A percentile compares a stretch with the other conserved stretches of the same genome.
phyloP scores from a whole-genome alignment of 2,888 invertebrate species.

The Matsumyia berberina region DNA sequence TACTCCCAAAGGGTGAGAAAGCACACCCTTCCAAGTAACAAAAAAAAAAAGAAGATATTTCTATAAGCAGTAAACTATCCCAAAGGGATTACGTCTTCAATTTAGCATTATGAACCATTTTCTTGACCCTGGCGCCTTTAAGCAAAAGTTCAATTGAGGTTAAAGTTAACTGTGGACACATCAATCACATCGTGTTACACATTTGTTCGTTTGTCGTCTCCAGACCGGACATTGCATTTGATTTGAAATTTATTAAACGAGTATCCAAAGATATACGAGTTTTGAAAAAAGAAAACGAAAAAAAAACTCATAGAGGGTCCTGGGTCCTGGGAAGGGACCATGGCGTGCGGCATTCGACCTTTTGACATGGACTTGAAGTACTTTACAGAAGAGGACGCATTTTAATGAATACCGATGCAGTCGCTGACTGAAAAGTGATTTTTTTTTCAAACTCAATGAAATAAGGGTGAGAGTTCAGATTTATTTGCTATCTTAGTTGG shows the following conservation, averaged over 20 bases:
- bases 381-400: neutral
- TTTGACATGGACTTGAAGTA: slow-evolving; percentile 3
- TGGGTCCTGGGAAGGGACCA: neutral
- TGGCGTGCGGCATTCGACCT: slow-evolving; percentile 24
- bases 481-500: too few species aligned
- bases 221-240: slow-evolving; percentile 36
- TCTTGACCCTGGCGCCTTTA: slow-evolving; percentile 50
- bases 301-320: too few species aligned
- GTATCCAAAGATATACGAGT: slow-evolving; percentile 27
- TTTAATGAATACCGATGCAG: too few species aligned
- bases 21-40: slow-evolving; percentile 57
- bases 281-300: slow-evolving; percentile 5
- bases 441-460: too few species aligned
- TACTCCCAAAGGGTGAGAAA: slow-evolving; percentile 63
- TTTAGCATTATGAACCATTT: slow-evolving; percentile 65
- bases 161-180: slow-evolving; percentile 64
- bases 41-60: slow-evolving; percentile 36
- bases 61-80: slow-evolving; percentile 64
- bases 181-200: slow-evolving; percentile 43
- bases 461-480: too few species aligned
- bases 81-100: slow-evolving; percentile 74
- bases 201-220: neutral
- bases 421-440: too few species aligned
- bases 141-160: slow-evolving; percentile 63
- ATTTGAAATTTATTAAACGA: slow-evolving; percentile 35